phyloP scores from a whole-genome alignment of 2,888 invertebrate genomes.

The Volucella zonaria region DNA sequence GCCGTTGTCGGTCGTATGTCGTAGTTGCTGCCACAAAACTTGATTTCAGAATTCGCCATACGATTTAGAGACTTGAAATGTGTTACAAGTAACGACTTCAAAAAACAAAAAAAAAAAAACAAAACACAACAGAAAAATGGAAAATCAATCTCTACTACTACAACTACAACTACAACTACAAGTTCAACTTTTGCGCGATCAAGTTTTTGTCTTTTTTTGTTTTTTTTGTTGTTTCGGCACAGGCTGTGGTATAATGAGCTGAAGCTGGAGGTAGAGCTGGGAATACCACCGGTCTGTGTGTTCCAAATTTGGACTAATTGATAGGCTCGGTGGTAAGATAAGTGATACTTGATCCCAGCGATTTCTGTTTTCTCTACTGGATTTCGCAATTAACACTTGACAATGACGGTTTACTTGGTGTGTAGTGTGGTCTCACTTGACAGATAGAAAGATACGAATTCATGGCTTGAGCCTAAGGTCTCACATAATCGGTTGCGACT shows the following conservation, averaged over 20 bases:
- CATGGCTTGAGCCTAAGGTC: background rate
- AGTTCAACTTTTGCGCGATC: slow-evolving; percentile 45
- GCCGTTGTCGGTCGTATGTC: background rate
- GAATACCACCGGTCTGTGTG: slow-evolving; percentile 47
- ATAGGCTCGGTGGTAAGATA: slow-evolving; percentile 37
- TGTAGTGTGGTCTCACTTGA: slow-evolving; percentile 22
- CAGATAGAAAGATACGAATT: background rate
- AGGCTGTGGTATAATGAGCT: slow-evolving; percentile 54
- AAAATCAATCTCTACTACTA: too few relatives aligned
- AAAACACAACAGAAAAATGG: background rate
- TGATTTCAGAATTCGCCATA: slow-evolving; percentile 58
- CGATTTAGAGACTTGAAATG: slow-evolving; percentile 50
- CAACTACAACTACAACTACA: slow-evolving; percentile 26
- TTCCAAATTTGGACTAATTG: slow-evolving; percentile 63
- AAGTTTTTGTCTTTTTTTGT: slow-evolving; percentile 48
- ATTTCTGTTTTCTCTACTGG: slow-evolving; percentile 1
- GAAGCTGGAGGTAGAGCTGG: slow-evolving; percentile 27
- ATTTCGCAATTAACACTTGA: slow-evolving; percentile 57
- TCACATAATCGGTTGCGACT: background rate
- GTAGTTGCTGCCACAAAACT: slow-evolving; percentile 26
- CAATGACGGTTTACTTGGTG: slow-evolving; percentile 20
- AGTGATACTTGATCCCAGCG: slow-evolving; percentile 57
- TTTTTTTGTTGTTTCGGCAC: slow-evolving; percentile 1
- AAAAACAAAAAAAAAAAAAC: slow-evolving; percentile 39
- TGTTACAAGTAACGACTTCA: slow-evolving; percentile 55